phyloP scores from a whole-genome alignment of 2,797 vertebrate genomes.

The Mus caroli region DNA sequence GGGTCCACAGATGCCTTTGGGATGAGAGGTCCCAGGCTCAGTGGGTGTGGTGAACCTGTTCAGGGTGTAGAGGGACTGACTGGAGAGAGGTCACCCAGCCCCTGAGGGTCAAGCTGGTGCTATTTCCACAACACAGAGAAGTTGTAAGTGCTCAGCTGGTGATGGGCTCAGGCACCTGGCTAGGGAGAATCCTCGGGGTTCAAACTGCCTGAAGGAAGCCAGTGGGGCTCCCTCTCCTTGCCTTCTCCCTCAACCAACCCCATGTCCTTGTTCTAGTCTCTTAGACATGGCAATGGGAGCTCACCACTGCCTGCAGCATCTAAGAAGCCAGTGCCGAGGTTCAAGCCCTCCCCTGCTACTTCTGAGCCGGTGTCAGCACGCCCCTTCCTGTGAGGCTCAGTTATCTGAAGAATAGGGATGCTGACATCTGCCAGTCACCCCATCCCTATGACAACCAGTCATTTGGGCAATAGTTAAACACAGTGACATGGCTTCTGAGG shows the following conservation, averaged over 20 bases:
- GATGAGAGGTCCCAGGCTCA: neutral
- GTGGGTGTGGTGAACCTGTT: neutral
- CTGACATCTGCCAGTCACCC: neutral
- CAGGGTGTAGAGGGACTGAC: neutral
- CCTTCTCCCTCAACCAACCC: neutral
- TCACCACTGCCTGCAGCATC: neutral
- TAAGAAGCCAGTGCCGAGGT: neutral
- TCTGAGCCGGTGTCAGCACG: neutral
- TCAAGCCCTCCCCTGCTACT: neutral
- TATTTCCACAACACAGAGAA: neutral
- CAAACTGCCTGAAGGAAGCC: neutral
- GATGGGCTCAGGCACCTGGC: neutral
- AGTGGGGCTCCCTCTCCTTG: neutral
- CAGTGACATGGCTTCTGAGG: neutral
- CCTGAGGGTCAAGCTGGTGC: neutral
- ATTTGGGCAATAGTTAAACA: neutral
- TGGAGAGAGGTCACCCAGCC: neutral
- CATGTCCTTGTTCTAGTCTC: neutral
- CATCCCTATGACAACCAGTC: neutral
- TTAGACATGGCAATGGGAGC: neutral
- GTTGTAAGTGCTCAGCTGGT: accelerated
- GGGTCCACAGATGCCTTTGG: neutral
- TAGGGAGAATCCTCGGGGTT: neutral
- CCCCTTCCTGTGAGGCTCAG: neutral
- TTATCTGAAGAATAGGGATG: neutral